Evolutionary conservation across 1,140 invertebrate genomes (phyloP), one percentile per base, ranked within the genome.

Genomic region (Dufourea novaeangliae): DNA sequence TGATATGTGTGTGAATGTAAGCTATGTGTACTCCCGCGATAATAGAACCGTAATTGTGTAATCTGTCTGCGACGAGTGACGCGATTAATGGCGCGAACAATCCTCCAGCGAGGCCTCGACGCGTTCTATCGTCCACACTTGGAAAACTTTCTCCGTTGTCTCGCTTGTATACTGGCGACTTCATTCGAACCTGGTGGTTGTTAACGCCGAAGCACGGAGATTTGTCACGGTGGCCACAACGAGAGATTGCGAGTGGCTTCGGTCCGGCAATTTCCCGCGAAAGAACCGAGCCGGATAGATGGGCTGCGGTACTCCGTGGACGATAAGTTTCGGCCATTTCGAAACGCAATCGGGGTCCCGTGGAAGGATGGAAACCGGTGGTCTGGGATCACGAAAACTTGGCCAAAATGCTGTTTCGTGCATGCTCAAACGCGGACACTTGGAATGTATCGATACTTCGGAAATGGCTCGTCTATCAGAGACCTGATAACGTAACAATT

Each of bases 41-140:
- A 62, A 69, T 79, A 68, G 61, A 82, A 59, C 52, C 25, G 76
- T 82, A 77, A 83, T 71, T 56, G 62, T 70, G 61, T 76, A 61
- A 82, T 82, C 73, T 64, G 66, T 81, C 72, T 77, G 63, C 57
- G 62, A 62, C 39, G 50, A 80, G 78, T 75, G 70, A 3, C 50
- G 37, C 44, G 32, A 76, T 83, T 76, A 83, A 73, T 37, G 67
- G 69, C 41, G 59, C n/a, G n/a, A n/a, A 68, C 68, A 82, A 73
- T 78, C 70, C 52, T 63, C 64, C 39, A 41, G 37, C 57, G 68
- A 52, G 14, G 41, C 46, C 54, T 5, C 52, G 44, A 32, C 56
- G 8, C 34, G 67, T n/a, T 80, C 67, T 34, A 14, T 59, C 64
- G 34, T 14, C 22, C 14, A n/a, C n/a, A n/a, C n/a, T n/a, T n/a